phyloP scores from a whole-genome alignment of 2,797 vertebrate genomes.

The Cyprinodon diabolis region DNA sequence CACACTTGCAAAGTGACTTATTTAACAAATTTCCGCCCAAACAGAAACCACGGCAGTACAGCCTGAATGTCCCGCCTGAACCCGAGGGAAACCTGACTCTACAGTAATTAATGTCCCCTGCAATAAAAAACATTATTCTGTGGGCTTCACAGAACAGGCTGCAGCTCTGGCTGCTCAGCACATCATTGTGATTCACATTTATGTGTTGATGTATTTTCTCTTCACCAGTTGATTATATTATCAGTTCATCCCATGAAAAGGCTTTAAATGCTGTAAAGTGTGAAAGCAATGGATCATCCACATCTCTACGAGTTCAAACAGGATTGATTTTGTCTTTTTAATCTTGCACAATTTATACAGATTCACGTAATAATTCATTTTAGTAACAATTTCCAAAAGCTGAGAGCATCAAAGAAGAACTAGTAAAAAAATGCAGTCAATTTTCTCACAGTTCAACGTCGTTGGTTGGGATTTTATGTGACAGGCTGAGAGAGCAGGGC shows the following conservation, averaged over 20 bases:
- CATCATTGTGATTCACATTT: neutral
- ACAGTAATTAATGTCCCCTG: slow-evolving; percentile 6
- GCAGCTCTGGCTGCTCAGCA: slow-evolving; percentile 5
- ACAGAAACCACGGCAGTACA: slow-evolving; percentile 6
- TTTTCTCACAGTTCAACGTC: too few relatives aligned
- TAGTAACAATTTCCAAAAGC: too few relatives aligned
- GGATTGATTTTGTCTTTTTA: neutral
- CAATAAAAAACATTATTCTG: neutral
- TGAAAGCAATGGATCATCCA: neutral
- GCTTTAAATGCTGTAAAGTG: neutral
- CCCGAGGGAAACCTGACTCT: neutral
- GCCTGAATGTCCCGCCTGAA: neutral
- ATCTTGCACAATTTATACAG: neutral
- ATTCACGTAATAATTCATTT: too few relatives aligned
- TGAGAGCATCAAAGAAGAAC: too few relatives aligned
- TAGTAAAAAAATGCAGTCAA: too few relatives aligned
- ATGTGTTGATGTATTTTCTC: slow-evolving; percentile 4
- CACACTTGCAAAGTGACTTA: neutral
- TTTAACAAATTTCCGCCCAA: slow-evolving; percentile 11
- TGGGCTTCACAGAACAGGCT: neutral
- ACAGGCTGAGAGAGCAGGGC: neutral
- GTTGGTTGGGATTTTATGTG: neutral
- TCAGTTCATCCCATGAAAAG: neutral
- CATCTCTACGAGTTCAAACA: neutral
- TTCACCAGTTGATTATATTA: slow-evolving; percentile 2